These are phyloP conservation scores for Probosciger aterrimus DNA, from an alignment of 2,113 vertebrate species.

Conservation along the genomic window DNA sequence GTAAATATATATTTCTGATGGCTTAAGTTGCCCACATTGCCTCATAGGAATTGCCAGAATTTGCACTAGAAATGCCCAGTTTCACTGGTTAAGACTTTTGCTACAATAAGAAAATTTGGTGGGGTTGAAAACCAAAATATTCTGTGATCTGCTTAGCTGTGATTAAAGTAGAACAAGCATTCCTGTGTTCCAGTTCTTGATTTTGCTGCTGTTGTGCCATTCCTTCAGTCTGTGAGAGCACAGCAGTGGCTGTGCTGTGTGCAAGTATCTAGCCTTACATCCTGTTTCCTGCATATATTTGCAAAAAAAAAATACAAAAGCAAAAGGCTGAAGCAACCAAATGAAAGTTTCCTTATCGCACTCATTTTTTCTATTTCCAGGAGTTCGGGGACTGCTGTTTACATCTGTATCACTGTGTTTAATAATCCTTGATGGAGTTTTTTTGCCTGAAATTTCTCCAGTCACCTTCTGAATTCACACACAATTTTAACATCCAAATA, in stretches of 20 bases:
- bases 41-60: not conserved
- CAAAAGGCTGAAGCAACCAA: not conserved
- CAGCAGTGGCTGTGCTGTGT: not conserved
- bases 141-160: not conserved
- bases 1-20: conserved; percentile 41
- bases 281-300: not conserved
- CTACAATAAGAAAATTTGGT: not conserved
- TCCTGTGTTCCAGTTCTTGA: not conserved
- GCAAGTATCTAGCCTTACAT: not conserved
- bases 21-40: not conserved
- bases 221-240: not conserved
- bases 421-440: not conserved
- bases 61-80: not conserved
- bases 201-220: not conserved
- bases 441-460: not conserved
- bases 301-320: not conserved
- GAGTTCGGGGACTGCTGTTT: not conserved
- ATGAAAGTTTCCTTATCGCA: not conserved
- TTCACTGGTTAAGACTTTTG: not conserved
- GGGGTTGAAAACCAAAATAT: not conserved
- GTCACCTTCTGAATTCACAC: not conserved
- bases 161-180: not conserved
- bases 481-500: not conserved
- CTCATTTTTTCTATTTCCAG: not conserved
- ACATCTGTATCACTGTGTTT: not conserved